These are phyloP conservation scores for Parambassis ranga DNA, from an alignment of 2,797 vertebrate genomes.

Conservation along the genomic window DNA sequence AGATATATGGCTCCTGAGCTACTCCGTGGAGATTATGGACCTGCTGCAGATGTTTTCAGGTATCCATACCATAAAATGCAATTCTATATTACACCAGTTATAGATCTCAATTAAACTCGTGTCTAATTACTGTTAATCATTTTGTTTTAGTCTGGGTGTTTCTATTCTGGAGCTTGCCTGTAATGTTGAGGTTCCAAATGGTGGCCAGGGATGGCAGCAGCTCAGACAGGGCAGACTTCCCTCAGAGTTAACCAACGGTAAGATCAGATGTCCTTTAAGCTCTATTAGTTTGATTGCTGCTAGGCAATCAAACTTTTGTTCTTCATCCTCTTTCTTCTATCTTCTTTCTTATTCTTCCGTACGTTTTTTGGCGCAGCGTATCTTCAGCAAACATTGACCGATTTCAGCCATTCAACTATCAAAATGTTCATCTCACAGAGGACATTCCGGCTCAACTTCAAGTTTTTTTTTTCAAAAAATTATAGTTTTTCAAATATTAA, in stretches of 20 bases:
- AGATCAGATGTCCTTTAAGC: too few species aligned
- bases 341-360: too few species aligned
- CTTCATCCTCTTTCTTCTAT: too few species aligned
- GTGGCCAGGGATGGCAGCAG: conserved; percentile 90
- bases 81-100: background rate
- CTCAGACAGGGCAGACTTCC: conserved; percentile 87
- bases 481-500: too few species aligned
- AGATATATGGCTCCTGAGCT: conserved; percentile 93
- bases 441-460: too few species aligned
- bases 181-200: conserved; percentile 89
- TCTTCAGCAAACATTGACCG: too few species aligned
- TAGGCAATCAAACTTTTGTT: too few species aligned
- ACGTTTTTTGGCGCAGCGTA: too few species aligned
- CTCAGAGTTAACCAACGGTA: conserved; percentile 84
- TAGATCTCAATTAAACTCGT: background rate
- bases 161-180: conserved; percentile 90
- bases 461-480: too few species aligned
- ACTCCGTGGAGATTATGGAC: conserved; percentile 84
- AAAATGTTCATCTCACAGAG: too few species aligned
- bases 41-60: conserved; percentile 92
- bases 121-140: background rate
- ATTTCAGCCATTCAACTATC: too few species aligned
- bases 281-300: too few species aligned
- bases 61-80: conserved; percentile 39
- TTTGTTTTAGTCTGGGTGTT: conserved; percentile 83